Evolutionary conservation across 2,797 vertebrate genomes (phyloP), one percentile per base, ranked within the genome.

Genomic region (Gobionotothen gibberifrons): DNA sequence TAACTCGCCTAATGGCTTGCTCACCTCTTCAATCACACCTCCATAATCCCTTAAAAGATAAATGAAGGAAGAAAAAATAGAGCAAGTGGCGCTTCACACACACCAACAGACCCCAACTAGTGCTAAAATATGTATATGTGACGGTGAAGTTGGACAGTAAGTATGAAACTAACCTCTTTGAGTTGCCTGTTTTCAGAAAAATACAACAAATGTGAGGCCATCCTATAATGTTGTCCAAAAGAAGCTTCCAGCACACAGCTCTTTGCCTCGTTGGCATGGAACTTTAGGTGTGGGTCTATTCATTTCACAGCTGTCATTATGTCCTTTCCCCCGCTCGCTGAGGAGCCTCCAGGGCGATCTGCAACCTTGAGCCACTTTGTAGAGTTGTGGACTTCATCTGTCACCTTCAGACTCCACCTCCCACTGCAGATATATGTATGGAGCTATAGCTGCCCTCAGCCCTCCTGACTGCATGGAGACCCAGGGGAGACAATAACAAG

Each of bases 361-460:
- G 65, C 78, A 85, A 92, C 92, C 91, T 93, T 92, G 90, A 91
- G 85, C 74, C 86, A 90, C 86, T 91, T 90, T 84, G 78, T 73
- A 75, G 80, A 87, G 81, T 84, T 44, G 62, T 36, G 82, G 81
- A 87, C 84, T 88, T 85, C 87, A 62, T 79, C 77, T 82, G 81
- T 90, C 84, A 91, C 92, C 89, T 93, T 91, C 89, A 91, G 85
- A 92, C 81, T 81, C 69, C 74, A 69, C 82, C 82, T 78, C 76
- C 79, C 81, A 76, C 63, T 12, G 17, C 64, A 74, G 66, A 83
- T 75, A 59, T 81, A 81, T 83, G 72, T 68, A 36, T 48, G 36
- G n/a, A 17, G 9, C 43, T 15, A 36, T 54, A 36, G 57, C 19
- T 82, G 82, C 74, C 87, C 81, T 87, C 69, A 68, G 78, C 73